Percentiles rank a stretch among this genome's conserved stretches.
These are phyloP conservation scores for Agrochola lychnidis DNA, from an alignment of 2,888 invertebrate genomes.

Conservation along the genomic window DNA sequence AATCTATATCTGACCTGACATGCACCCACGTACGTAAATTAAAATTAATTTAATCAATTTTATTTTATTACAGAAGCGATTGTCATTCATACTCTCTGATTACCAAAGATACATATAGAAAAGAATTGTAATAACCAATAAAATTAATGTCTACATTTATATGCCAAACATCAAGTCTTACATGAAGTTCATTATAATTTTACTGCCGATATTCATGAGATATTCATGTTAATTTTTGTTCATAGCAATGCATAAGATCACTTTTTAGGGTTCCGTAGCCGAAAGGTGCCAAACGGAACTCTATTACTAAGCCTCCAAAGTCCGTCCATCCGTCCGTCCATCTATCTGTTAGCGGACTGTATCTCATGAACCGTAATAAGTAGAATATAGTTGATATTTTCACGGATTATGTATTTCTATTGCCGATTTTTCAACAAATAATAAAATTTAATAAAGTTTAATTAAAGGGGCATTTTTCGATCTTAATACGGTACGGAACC, in stretches of 20 bases:
- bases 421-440: too few species aligned
- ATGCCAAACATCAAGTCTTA: constrained; percentile 53
- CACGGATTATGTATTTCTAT: too few species aligned
- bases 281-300: too few species aligned
- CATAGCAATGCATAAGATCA: constrained; percentile 40
- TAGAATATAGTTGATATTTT: too few species aligned
- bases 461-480: too few species aligned
- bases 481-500: too few species aligned
- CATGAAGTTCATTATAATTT: constrained; percentile 57
- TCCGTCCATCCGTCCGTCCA: too few species aligned
- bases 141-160: constrained; percentile 57
- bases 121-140: constrained; percentile 46
- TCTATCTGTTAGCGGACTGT: too few species aligned
- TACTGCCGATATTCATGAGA: constrained; percentile 58
- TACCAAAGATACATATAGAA: constrained; percentile 39
- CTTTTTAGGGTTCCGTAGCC: not conserved
- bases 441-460: too few species aligned
- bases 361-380: too few species aligned
- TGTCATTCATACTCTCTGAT: constrained; percentile 45
- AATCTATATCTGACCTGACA: constrained; percentile 14
- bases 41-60: constrained; percentile 42
- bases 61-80: constrained; percentile 21
- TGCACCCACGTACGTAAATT: constrained; percentile 29
- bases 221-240: constrained; percentile 59
- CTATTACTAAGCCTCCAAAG: too few species aligned